A percentile compares a stretch with the other conserved stretches of the same genome.
phyloP scores from a whole-genome alignment of 2,113 vertebrate species.

The Corythoichthys intestinalis region DNA sequence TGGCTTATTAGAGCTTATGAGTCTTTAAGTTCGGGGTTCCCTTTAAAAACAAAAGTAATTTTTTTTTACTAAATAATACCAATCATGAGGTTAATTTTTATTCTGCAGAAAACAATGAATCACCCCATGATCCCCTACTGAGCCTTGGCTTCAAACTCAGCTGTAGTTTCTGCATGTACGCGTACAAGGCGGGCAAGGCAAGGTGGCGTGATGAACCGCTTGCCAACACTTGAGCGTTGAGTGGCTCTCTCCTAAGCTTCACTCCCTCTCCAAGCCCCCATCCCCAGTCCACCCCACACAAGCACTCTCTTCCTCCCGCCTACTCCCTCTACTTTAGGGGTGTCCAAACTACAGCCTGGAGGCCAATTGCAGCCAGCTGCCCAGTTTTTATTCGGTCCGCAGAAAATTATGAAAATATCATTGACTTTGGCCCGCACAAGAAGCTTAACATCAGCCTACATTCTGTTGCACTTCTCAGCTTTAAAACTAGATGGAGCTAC shows the following conservation, averaged over 20 bases:
- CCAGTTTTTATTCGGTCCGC: too few relatives aligned
- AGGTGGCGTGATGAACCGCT: conserved; percentile 53
- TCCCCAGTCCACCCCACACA: not conserved
- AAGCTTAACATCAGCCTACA: too few relatives aligned
- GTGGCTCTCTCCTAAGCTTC: conserved; percentile 48
- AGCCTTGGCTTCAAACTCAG: conserved; percentile 8
- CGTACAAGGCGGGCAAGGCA: conserved; percentile 22
- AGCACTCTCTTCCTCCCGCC: not conserved
- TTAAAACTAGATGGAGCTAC: too few relatives aligned
- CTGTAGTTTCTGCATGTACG: not conserved
- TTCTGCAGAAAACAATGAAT: conserved; percentile 20
- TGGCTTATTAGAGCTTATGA: too few relatives aligned
- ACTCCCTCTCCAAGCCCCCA: conserved; percentile 27
- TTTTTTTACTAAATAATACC: too few relatives aligned
- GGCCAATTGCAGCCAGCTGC: too few relatives aligned
- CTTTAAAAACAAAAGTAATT: too few relatives aligned
- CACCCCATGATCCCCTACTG: conserved; percentile 18
- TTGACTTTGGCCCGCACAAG: too few relatives aligned
- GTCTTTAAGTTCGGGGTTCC: too few relatives aligned
- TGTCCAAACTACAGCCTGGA: too few relatives aligned
- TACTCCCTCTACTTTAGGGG: conserved; percentile 5
- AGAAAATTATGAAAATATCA: too few relatives aligned
- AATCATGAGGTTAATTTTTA: not conserved
- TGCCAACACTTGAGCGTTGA: conserved; percentile 44
- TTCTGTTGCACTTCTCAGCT: too few relatives aligned